Percentiles rank a stretch among this genome's conserved stretches.
Evolutionary conservation across 2,113 vertebrate genomes (phyloP).

Genomic region (Rhagologus leucostigma): DNA sequence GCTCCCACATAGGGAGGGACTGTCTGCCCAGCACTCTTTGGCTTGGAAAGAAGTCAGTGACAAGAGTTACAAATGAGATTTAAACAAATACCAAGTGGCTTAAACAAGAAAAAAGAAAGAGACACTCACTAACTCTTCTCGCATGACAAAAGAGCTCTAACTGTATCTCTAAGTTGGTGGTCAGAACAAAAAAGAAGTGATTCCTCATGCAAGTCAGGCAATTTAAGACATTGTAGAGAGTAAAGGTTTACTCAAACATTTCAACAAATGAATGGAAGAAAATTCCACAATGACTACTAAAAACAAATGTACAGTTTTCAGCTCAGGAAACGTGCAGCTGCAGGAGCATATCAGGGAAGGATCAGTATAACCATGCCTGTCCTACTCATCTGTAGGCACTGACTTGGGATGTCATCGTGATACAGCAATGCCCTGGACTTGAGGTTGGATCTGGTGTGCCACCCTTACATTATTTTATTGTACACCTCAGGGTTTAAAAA

Average conservation of each 20-base stretch:
- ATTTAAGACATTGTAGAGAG: neutral
- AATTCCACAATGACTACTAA: neutral
- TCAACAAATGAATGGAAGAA: neutral
- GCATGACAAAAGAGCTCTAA: neutral
- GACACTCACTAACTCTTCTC: neutral
- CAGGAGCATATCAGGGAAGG: neutral
- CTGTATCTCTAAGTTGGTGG: neutral
- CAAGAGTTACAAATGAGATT: neutral
- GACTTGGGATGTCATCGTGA: neutral
- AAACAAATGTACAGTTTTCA: neutral
- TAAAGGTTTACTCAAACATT: neutral
- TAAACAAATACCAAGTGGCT: neutral
- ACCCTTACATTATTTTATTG: neutral
- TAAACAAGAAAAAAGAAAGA: neutral
- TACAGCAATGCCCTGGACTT: neutral
- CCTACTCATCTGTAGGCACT: neutral
- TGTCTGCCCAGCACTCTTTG: neutral
- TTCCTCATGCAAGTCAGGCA: neutral
- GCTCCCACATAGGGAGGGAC: rapidly evolving
- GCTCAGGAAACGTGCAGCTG: neutral
- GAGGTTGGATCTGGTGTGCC: neutral
- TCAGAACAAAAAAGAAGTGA: neutral
- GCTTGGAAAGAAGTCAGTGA: neutral
- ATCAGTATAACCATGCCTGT: neutral
- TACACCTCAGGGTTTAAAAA: neutral